A percentile compares a stretch with the other conserved stretches of the same genome.
Evolutionary conservation across 2,113 vertebrate genomes (phyloP).

Genomic region (Ptilonorhynchus violaceus): DNA sequence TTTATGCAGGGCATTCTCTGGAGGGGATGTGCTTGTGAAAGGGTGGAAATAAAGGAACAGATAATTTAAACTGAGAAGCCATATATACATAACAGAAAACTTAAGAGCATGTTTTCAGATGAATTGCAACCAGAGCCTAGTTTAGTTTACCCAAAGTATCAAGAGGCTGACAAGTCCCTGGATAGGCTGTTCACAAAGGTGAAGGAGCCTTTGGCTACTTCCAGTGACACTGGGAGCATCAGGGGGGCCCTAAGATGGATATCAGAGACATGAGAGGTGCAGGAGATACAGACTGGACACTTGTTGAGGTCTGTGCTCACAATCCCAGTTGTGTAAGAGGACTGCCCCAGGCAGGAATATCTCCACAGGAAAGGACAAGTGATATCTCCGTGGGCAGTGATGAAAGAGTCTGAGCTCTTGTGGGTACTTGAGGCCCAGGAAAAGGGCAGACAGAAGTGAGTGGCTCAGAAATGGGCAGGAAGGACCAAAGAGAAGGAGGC

Average conservation of each 20-base stretch:
- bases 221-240: neutral
- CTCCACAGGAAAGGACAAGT: neutral
- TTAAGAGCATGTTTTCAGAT: neutral
- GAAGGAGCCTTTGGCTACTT: neutral
- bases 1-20: neutral
- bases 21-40: neutral
- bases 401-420: neutral
- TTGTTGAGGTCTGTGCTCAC: neutral
- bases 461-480: neutral
- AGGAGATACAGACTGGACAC: neutral
- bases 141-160: neutral
- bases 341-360: neutral
- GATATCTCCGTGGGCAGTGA: neutral
- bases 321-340: neutral
- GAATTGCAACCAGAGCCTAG: fast-evolving
- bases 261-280: neutral
- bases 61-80: neutral
- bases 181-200: neutral
- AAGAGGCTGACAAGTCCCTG: neutral
- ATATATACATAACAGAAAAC: neutral
- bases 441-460: neutral
- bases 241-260: neutral
- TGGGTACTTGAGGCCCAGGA: neutral
- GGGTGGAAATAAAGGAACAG: neutral
- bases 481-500: neutral